Percentiles rank a stretch among this genome's conserved stretches.
These are phyloP conservation scores for Pharmacophagus antenor DNA, from an alignment of 2,888 invertebrate species.

Conservation along the genomic window DNA sequence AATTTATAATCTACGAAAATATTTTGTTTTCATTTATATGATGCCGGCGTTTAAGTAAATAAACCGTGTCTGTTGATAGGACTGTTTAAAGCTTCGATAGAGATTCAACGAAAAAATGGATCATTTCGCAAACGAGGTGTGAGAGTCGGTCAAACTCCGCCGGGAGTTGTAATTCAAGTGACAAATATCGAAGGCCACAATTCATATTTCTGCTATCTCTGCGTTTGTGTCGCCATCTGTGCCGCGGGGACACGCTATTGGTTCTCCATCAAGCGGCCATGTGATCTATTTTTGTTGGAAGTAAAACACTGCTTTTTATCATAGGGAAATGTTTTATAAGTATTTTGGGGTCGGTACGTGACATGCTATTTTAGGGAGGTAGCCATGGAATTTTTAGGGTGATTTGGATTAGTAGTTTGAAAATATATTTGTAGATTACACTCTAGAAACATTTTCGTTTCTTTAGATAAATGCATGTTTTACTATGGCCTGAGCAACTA, in stretches of 20 bases:
- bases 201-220: constrained; percentile 80
- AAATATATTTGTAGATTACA: constrained; percentile 32
- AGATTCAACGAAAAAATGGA: constrained; percentile 61
- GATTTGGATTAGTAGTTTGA: constrained; percentile 37
- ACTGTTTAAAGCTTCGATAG: constrained; percentile 31
- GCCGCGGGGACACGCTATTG: constrained; percentile 75
- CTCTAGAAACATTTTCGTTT: constrained; percentile 21
- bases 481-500: not conserved
- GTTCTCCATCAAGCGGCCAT: constrained; percentile 76
- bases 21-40: constrained; percentile 22
- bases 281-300: constrained; percentile 78
- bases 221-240: constrained; percentile 77
- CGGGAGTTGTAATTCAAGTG: constrained; percentile 80
- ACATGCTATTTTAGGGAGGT: constrained; percentile 57
- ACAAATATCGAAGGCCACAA: constrained; percentile 81
- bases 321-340: constrained; percentile 75
- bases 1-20: constrained; percentile 25
- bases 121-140: constrained; percentile 72
- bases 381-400: constrained; percentile 41
- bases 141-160: constrained; percentile 63
- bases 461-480: not conserved
- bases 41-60: constrained; percentile 16
- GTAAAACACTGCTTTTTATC: constrained; percentile 76
- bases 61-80: constrained; percentile 11
- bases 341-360: constrained; percentile 73